Conservation (phyloP, 1,140 invertebrate species). For the Calliphora vicina region DNA sequence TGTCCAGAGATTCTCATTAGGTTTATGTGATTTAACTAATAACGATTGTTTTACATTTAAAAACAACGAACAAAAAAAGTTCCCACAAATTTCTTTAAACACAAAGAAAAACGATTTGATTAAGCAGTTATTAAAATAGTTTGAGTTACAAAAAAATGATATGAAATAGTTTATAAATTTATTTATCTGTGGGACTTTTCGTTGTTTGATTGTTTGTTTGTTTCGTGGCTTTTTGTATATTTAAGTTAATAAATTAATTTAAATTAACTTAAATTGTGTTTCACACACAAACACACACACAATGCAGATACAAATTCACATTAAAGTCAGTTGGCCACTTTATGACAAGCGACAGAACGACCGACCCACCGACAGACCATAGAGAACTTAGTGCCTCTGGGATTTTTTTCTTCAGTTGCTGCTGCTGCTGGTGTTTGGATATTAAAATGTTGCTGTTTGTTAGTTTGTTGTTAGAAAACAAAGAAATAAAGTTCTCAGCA, state of each 20-base stretch:
- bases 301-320: neutral
- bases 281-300: neutral
- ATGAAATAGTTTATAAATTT: neutral
- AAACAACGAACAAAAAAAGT: neutral
- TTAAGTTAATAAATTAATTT: constrained; percentile 11
- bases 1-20: neutral
- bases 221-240: neutral
- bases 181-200: neutral
- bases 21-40: neutral
- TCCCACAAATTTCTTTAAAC: neutral
- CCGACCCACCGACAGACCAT: too few relatives aligned
- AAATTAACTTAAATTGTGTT: neutral
- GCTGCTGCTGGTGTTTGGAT: too few relatives aligned
- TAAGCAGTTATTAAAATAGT: neutral
- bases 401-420: neutral
- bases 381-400: too few relatives aligned
- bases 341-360: too few relatives aligned
- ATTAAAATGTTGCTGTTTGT: neutral
- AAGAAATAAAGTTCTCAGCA: constrained; percentile 32
- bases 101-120: neutral
- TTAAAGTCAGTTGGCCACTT: too few relatives aligned
- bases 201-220: neutral
- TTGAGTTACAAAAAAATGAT: neutral
- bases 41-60: neutral
- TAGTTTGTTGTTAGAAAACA: neutral